Evolutionary conservation across 1,140 invertebrate species (phyloP).

Genomic region (Phymorhynchus buccinoides): DNA sequence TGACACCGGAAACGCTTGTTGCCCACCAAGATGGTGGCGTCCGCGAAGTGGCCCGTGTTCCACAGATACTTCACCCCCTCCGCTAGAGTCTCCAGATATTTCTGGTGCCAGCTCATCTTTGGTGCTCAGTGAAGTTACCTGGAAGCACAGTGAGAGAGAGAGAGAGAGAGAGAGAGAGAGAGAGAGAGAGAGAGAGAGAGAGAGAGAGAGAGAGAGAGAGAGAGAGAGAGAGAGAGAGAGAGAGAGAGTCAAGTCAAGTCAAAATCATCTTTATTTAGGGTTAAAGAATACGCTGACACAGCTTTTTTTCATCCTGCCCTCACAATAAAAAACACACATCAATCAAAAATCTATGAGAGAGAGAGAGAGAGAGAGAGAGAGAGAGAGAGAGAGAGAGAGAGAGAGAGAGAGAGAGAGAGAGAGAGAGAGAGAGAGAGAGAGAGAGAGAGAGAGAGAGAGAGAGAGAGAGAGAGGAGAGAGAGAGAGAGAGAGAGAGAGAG

Average conservation of each 20-base stretch:
- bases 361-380: constrained; percentile 1
- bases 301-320: too few species aligned
- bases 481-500: background rate
- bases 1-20: constrained; percentile 57
- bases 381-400: background rate
- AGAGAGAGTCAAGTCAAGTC: too few species aligned
- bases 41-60: constrained; percentile 51
- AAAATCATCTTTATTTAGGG: too few species aligned
- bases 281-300: too few species aligned
- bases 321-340: too few species aligned
- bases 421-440: too few species aligned
- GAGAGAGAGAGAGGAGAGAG: background rate
- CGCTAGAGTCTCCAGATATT: constrained; percentile 47
- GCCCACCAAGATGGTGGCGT: constrained; percentile 52
- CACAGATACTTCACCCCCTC: constrained; percentile 47
- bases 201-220: background rate
- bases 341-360: too few species aligned
- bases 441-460: background rate
- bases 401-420: background rate
- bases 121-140: background rate
- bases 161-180: constrained; percentile 11
- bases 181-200: background rate
- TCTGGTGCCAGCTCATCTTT: constrained; percentile 48
- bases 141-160: constrained; percentile 11
- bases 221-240: constrained; percentile 3